Conservation (phyloP, 2,888 invertebrate genomes). For the Dolichomitus sp. region DNA sequence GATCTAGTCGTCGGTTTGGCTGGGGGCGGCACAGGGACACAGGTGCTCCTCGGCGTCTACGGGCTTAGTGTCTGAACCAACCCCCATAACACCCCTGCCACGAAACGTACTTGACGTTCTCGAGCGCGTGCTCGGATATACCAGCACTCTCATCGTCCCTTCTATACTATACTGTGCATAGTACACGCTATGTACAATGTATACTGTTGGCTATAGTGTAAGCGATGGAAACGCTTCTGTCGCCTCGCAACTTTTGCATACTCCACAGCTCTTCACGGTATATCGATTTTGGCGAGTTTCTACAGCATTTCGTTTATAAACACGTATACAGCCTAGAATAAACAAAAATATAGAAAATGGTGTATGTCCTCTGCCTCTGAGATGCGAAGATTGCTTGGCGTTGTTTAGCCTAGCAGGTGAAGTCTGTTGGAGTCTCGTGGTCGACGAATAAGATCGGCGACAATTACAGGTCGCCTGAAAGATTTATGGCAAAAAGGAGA, state of each 20-base stretch:
- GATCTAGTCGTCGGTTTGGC: conserved; percentile 81
- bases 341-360: not conserved
- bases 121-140: conserved; percentile 67
- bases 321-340: not conserved
- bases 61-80: conserved; percentile 82
- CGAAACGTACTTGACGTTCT: conserved; percentile 68
- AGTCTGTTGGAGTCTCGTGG: conserved; percentile 10
- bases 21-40: conserved; percentile 81
- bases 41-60: conserved; percentile 82
- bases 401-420: not conserved
- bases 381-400: not conserved
- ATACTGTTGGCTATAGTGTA: conserved; percentile 10
- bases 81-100: conserved; percentile 76
- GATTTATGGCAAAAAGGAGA: conserved; percentile 77
- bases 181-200: conserved; percentile 39
- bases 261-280: not conserved
- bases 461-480: conserved; percentile 79
- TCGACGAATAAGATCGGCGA: conserved; percentile 71
- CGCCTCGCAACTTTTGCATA: conserved; percentile 49
- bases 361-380: not conserved
- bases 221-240: conserved; percentile 44
- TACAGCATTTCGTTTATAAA: conserved; percentile 7
- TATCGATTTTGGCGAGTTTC: conserved; percentile 24
- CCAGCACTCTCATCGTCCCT: conserved; percentile 60
- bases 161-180: conserved; percentile 38